Conservation (phyloP, 2,113 vertebrate genomes). For the Motacilla alba region DNA sequence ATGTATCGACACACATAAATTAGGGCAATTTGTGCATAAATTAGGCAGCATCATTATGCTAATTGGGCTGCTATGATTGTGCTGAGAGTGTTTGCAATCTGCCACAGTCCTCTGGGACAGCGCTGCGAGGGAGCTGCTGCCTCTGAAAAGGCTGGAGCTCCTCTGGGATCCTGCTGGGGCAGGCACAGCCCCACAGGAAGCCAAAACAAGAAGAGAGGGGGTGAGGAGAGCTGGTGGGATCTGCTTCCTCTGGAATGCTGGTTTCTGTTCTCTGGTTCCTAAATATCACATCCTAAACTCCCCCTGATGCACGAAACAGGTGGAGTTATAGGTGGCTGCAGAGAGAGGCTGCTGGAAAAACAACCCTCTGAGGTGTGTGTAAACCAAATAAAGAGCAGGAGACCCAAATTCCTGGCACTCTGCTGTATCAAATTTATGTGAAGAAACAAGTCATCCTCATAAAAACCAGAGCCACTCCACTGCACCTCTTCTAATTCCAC, state of each 20-base stretch:
- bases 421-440: neutral
- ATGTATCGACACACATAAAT: neutral
- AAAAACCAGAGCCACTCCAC: neutral
- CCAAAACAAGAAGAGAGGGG: neutral
- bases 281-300: neutral
- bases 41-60: constrained; percentile 24
- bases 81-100: constrained; percentile 17
- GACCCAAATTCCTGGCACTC: neutral
- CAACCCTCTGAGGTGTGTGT: neutral
- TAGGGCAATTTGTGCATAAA: constrained; percentile 40
- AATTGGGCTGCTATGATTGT: constrained; percentile 1
- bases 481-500: neutral
- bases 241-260: neutral
- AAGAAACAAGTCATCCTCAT: neutral
- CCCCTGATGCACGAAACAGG: accelerated
- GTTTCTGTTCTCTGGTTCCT: neutral
- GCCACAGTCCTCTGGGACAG: neutral
- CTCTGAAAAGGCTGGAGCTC: neutral
- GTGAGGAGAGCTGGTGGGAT: neutral
- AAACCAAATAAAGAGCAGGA: neutral
- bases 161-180: accelerated
- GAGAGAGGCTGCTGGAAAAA: neutral
- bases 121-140: neutral
- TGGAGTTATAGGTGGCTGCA: accelerated
- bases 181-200: accelerated